Evolutionary conservation across 1,140 invertebrate genomes (phyloP), one percentile per base, ranked within the genome.

Genomic region (Nephila pilipes): DNA sequence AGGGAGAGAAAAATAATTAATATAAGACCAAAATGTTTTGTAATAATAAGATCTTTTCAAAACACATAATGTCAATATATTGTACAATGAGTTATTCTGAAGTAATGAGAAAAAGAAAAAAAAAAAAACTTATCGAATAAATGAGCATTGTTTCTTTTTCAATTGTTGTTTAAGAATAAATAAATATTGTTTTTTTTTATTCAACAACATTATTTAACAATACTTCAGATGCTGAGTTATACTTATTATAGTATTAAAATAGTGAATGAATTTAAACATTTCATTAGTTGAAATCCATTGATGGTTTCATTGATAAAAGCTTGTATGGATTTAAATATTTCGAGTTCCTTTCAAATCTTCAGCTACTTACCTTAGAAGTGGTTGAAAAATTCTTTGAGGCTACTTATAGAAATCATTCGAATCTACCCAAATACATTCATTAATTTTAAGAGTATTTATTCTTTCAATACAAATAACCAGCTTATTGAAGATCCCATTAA

Each of bases 401-500:
- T 75, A 75, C 65, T 75, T 29, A 32, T 18, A 18, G 29, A 75
- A 75, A 32, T 75, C 65, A 12, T 75, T 75, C 29, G 65, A 32
- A 25, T 75, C 18, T 75, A 32, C 29, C 29, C 14, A 75, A 75
- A 75, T 75, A 32, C 65, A 75, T 75, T 75, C 65, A 75, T 75
- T 75, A 75, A 75, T 75, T 75, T 29, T 29, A 16, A 75, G 29
- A 29, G 29, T 10, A 29, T 75, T 75, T 75, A 75, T 75, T 75
- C 65, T 75, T 75, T 75, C 38, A 46, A 46, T 75, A 75, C 65
- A 75, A 75, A 75, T 29, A 75, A 32, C 65, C 29, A 29, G 25
- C 65, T 75, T 75, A 75, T 25, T 75, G 29, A 75, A 75, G 25
- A 75, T 75, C 65, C 65, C 65, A 75, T 75, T 75, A 75, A 75